Percentiles rank a stretch among this genome's conserved stretches.
phyloP scores from a whole-genome alignment of 2,797 vertebrate genomes.

The Delichon dasypus region DNA sequence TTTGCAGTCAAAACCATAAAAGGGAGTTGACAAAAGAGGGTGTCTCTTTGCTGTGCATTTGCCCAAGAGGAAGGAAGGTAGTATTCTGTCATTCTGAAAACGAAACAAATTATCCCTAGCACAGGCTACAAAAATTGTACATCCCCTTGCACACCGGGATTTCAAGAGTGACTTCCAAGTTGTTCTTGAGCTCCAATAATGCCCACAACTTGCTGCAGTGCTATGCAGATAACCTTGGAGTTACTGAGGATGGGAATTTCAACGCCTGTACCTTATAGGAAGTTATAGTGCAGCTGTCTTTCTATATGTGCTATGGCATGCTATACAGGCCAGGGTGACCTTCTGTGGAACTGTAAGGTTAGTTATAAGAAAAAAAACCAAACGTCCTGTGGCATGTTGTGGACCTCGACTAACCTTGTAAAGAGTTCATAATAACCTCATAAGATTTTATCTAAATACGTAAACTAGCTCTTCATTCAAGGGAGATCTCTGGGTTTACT shows the following conservation, averaged over 20 bases:
- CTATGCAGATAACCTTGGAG: neutral
- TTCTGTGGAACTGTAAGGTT: neutral
- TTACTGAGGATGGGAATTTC: neutral
- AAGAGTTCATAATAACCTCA: neutral
- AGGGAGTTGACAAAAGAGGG: neutral
- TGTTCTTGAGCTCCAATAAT: neutral
- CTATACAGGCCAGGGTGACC: neutral
- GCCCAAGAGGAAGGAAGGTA: neutral
- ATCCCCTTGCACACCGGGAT: neutral
- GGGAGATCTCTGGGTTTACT: neutral
- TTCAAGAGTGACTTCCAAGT: neutral
- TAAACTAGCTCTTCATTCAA: neutral
- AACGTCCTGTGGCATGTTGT: neutral
- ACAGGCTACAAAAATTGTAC: neutral
- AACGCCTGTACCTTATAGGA: neutral
- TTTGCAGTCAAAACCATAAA: neutral
- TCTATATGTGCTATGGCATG: neutral
- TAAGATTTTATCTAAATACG: neutral
- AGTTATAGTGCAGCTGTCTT: neutral
- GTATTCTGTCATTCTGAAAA: neutral
- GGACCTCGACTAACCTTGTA: neutral
- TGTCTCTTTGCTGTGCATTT: neutral
- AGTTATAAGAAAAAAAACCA: neutral
- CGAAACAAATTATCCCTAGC: neutral
- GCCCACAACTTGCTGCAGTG: neutral